phyloP scores from a whole-genome alignment of 2,113 vertebrate species.

The Gobio gobio region DNA sequence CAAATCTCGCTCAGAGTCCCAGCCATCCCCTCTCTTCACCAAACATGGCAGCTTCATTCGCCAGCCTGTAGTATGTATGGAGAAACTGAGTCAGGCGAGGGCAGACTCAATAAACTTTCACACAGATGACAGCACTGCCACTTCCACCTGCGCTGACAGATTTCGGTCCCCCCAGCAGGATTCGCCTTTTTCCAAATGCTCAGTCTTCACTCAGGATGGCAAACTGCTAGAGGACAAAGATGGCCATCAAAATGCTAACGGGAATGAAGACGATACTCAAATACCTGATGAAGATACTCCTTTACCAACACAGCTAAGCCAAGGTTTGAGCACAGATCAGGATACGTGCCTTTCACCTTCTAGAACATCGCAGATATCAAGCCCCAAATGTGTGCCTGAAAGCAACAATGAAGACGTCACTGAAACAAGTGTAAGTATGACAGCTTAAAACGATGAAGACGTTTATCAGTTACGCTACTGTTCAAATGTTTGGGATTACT shows the following conservation, averaged over 20 bases:
- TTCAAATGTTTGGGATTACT: not conserved
- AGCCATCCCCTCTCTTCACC: not conserved
- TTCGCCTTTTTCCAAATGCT: conserved; percentile 54
- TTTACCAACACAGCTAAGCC: not conserved
- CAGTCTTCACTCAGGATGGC: not conserved
- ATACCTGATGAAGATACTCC: not conserved
- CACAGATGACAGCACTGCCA: conserved; percentile 58
- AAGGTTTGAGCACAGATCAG: not conserved
- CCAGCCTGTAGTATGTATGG: conserved; percentile 23
- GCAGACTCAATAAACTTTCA: conserved; percentile 65
- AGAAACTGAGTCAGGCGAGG: conserved; percentile 60
- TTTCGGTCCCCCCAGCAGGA: not conserved
- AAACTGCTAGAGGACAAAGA: not conserved
- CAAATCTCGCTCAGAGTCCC: conserved; percentile 41
- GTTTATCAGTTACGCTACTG: not conserved
- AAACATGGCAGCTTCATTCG: not conserved
- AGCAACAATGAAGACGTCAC: not conserved
- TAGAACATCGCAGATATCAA: conserved; percentile 8
- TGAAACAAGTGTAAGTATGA: conserved; percentile 5
- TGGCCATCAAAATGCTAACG: not conserved
- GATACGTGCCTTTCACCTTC: conserved; percentile 22
- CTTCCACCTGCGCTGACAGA: not conserved
- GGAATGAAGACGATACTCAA: conserved; percentile 12
- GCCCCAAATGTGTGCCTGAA: not conserved
- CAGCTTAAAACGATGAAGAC: not conserved